Evolutionary conservation across 2,113 vertebrate genomes (phyloP).

Genomic region (Zosterops borbonicus): DNA sequence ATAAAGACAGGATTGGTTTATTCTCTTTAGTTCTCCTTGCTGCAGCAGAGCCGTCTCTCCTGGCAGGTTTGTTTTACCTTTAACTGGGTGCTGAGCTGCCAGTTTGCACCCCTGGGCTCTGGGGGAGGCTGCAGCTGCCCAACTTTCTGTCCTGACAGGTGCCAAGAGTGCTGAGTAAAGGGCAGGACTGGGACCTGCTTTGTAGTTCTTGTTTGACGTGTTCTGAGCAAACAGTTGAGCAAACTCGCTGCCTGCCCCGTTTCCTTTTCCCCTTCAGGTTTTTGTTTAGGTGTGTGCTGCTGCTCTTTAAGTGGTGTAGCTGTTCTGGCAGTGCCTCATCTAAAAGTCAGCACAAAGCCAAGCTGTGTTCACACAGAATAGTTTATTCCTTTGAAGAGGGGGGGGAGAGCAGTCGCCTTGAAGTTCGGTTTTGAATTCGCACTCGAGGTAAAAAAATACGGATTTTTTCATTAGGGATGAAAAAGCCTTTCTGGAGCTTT

Average conservation of each 20-base stretch:
- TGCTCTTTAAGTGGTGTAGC: background rate
- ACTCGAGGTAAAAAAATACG: rapidly evolving
- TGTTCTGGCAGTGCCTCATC: background rate
- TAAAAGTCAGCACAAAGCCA: background rate
- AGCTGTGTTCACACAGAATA: background rate
- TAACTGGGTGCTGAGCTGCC: too few species aligned
- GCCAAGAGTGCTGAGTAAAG: background rate
- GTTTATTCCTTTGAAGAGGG: background rate
- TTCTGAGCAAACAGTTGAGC: background rate
- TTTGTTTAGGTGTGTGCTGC: background rate
- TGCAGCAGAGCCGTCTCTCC: background rate
- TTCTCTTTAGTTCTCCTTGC: background rate
- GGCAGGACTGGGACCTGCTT: background rate
- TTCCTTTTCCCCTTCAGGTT: background rate
- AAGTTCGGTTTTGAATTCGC: background rate
- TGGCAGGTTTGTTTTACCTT: background rate
- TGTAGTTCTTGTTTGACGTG: background rate
- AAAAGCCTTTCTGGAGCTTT: background rate
- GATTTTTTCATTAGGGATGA: background rate
- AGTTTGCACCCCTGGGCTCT: background rate
- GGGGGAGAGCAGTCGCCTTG: background rate
- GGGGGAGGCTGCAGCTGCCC: background rate
- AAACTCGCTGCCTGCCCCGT: background rate
- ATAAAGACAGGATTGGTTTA: background rate
- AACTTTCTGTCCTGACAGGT: background rate